Percentiles rank a stretch among this genome's conserved stretches.
Conservation (phyloP, 2,113 vertebrate species). For the Chamaetylas fuelleborni region DNA sequence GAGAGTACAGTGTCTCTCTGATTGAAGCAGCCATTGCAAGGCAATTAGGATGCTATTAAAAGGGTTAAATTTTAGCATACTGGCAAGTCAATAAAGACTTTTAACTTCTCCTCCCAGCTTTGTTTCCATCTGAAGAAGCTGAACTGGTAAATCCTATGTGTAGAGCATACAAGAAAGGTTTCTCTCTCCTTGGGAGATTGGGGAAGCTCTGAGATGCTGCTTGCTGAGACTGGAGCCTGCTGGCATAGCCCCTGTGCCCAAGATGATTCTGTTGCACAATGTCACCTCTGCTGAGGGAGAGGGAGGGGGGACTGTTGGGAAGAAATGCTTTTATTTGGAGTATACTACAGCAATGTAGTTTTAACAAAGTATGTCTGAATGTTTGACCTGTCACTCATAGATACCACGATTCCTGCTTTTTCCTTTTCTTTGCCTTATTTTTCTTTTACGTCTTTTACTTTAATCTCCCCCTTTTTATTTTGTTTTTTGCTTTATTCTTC, state of each 20-base stretch:
- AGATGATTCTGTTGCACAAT: accelerated
- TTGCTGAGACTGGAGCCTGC: background rate
- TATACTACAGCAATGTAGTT: background rate
- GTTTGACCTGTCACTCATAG: background rate
- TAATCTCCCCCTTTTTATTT: background rate
- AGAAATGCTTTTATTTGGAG: background rate
- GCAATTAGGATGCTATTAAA: background rate
- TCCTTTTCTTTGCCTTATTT: background rate
- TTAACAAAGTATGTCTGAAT: background rate
- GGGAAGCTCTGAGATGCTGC: background rate
- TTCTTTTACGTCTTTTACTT: background rate
- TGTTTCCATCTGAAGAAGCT: background rate
- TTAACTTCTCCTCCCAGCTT: background rate
- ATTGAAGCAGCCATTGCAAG: background rate
- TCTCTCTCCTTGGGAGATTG: background rate
- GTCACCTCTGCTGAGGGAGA: background rate
- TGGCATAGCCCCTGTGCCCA: background rate
- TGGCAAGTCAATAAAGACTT: background rate
- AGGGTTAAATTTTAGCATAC: background rate
- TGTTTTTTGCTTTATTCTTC: accelerated
- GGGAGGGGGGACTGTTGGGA: background rate
- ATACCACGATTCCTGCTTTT: background rate
- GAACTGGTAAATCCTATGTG: background rate
- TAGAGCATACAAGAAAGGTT: background rate
- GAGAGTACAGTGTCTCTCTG: background rate